Evolutionary conservation across 1,140 invertebrate genomes (phyloP).

Genomic region (Hyles vespertilio): DNA sequence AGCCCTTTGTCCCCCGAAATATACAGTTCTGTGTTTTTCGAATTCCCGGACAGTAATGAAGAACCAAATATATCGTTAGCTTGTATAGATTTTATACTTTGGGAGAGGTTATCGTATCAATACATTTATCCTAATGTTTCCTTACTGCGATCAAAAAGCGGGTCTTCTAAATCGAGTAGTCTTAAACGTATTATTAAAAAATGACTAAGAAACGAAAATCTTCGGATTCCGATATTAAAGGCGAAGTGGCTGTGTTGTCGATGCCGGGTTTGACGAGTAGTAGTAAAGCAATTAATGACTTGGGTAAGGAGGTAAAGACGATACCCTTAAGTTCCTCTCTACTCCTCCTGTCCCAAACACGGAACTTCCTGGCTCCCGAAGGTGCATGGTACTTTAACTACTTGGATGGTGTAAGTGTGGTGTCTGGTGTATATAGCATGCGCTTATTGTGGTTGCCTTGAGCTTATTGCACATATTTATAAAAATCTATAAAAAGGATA

Average conservation of each 20-base stretch:
- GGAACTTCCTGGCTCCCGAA: conserved; percentile 47
- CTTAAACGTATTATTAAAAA: conserved; percentile 40
- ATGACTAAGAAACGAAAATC: conserved; percentile 40
- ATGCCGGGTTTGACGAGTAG: conserved; percentile 53
- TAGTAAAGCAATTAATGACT: conserved; percentile 44
- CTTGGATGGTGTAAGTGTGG: conserved; percentile 66
- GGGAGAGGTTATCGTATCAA: conserved; percentile 59
- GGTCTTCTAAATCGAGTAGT: conserved; percentile 47
- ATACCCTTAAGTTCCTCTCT: conserved; percentile 55
- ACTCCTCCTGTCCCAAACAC: conserved; percentile 51
- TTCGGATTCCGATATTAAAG: conserved; percentile 32
- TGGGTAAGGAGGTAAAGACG: conserved; percentile 51
- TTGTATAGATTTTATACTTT: conserved; percentile 67
- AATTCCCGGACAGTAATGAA: conserved; percentile 37
- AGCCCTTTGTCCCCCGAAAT: conserved; percentile 48
- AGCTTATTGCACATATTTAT: conserved; percentile 6
- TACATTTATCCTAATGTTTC: conserved; percentile 54
- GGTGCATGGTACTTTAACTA: conserved; percentile 71
- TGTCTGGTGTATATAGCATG: conserved; percentile 46
- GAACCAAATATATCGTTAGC: conserved; percentile 37
- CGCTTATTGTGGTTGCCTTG: conserved; percentile 25
- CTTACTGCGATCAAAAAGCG: conserved; percentile 37
- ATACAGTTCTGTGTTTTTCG: conserved; percentile 64
- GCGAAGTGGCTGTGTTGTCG: conserved; percentile 55
- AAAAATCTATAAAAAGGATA: not conserved